phyloP scores from a whole-genome alignment of 2,888 invertebrate species.

The Acleris emargana region DNA sequence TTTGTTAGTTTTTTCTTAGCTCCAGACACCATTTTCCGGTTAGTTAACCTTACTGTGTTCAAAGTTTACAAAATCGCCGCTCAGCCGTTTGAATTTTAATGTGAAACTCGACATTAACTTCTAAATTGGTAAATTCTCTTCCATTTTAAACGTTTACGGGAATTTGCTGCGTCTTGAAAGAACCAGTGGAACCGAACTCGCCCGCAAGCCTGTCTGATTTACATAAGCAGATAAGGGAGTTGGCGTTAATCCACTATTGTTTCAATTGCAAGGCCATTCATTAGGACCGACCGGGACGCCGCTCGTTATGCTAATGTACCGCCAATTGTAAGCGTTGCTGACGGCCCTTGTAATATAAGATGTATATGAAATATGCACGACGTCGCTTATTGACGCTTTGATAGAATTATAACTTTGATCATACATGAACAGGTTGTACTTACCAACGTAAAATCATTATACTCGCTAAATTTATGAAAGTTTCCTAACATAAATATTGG shows the following conservation, averaged over 20 bases:
- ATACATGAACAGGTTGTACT: background rate
- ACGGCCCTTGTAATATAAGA: constrained; percentile 33
- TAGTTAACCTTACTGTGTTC: constrained; percentile 16
- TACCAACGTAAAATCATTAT: background rate
- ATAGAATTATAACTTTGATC: background rate
- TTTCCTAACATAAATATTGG: background rate
- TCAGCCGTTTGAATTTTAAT: constrained; percentile 27
- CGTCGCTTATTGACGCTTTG: constrained; percentile 5
- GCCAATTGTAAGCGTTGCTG: constrained; percentile 49
- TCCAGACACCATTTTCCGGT: constrained; percentile 7
- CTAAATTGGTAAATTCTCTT: constrained; percentile 29
- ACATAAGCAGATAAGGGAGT: constrained; percentile 47
- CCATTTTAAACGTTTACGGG: constrained; percentile 30
- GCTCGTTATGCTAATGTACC: constrained; percentile 72
- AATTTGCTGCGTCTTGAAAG: constrained; percentile 33
- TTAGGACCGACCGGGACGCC: constrained; percentile 58
- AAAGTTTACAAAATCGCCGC: constrained; percentile 20
- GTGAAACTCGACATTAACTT: constrained; percentile 31
- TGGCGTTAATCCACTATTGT: constrained; percentile 54
- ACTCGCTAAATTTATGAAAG: background rate
- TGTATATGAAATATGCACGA: constrained; percentile 23
- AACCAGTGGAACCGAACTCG: constrained; percentile 34
- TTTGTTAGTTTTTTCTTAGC: constrained; percentile 12
- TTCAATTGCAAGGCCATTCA: constrained; percentile 77
- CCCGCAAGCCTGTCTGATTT: constrained; percentile 40